Conservation (phyloP, 2,888 invertebrate species). For the Tipula helvola region DNA sequence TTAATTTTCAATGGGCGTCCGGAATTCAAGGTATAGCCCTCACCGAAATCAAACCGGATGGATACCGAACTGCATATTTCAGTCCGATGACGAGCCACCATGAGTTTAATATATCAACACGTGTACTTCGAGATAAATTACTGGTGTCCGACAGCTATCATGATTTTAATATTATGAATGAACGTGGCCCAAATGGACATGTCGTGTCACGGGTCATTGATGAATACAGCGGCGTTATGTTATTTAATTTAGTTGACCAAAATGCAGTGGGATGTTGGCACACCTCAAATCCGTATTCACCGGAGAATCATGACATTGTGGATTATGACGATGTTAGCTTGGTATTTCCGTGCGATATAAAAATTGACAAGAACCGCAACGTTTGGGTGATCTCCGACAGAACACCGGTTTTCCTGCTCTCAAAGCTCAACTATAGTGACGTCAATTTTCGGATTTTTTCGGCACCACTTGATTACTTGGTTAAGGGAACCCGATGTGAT, state of each 20-base stretch:
- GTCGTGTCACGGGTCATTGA: slow-evolving; percentile 64
- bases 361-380: slow-evolving; percentile 55
- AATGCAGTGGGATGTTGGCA: slow-evolving; percentile 80
- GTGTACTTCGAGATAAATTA: slow-evolving; percentile 52
- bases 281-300: slow-evolving; percentile 47
- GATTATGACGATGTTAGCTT: slow-evolving; percentile 64
- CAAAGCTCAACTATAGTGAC: slow-evolving; percentile 57
- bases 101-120: slow-evolving; percentile 67
- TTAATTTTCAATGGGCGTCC: slow-evolving; percentile 80
- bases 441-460: slow-evolving; percentile 66
- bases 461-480: slow-evolving; percentile 48
- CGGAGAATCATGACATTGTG: slow-evolving; percentile 53
- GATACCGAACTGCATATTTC: slow-evolving; percentile 61
- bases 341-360: slow-evolving; percentile 68
- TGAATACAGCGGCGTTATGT: slow-evolving; percentile 52
- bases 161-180: slow-evolving; percentile 48
- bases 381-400: slow-evolving; percentile 73
- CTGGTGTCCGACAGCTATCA: slow-evolving; percentile 55
- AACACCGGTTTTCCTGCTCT: slow-evolving; percentile 64
- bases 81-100: slow-evolving; percentile 66
- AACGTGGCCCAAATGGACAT: slow-evolving; percentile 53
- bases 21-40: slow-evolving; percentile 68
- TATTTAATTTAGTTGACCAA: slow-evolving; percentile 66
- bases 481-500: slow-evolving; percentile 64
- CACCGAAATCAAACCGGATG: slow-evolving; percentile 52